phyloP scores from a whole-genome alignment of 1,140 invertebrate species.

The Rhagoletis zephyria region DNA sequence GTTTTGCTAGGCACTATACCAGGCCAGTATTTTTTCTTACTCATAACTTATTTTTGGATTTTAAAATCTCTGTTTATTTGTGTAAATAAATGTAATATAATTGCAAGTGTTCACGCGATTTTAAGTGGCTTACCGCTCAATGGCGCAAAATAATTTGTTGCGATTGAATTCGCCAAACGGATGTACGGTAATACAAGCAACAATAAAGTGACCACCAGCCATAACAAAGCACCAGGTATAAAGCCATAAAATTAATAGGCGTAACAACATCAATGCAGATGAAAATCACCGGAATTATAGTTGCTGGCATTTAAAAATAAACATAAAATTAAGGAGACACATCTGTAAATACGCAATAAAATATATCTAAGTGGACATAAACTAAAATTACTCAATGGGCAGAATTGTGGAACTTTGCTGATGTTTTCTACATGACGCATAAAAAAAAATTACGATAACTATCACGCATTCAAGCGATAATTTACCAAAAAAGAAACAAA shows the following conservation, averaged over 20 bases:
- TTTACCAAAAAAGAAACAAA: no score
- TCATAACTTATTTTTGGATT: background rate
- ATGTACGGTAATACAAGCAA: slow-evolving; percentile 17
- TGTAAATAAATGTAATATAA: background rate
- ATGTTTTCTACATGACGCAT: no score
- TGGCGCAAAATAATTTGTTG: slow-evolving; percentile 11
- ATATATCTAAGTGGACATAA: background rate
- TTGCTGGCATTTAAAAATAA: slow-evolving; percentile 1
- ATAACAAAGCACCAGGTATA: background rate
- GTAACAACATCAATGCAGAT: background rate
- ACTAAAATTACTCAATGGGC: background rate
- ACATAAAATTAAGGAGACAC: background rate
- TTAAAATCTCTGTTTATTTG: background rate
- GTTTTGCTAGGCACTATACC: background rate
- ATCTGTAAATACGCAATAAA: background rate
- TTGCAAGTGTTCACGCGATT: background rate
- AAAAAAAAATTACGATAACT: no score
- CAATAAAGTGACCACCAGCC: background rate
- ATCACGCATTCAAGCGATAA: no score
- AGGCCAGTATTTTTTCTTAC: background rate
- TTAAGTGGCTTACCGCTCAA: background rate
- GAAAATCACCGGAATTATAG: slow-evolving; percentile 14
- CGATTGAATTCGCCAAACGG: background rate
- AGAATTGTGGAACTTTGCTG: no score
- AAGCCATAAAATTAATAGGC: slow-evolving; percentile 27